These are phyloP conservation scores for Anableps anableps DNA, from an alignment of 2,797 vertebrate genomes.

Conservation along the genomic window DNA sequence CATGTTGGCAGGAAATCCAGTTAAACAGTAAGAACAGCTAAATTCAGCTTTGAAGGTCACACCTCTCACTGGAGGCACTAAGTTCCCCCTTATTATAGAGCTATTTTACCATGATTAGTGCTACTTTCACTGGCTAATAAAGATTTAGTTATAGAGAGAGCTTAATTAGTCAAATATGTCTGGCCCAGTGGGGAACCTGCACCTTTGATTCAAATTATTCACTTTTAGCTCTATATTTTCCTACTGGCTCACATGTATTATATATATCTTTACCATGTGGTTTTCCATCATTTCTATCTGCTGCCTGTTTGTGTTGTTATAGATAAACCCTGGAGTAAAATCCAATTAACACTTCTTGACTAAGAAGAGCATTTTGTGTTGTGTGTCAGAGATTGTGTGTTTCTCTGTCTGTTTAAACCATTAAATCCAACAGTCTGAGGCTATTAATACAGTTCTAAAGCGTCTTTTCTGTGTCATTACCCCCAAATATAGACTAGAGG, in stretches of 20 bases:
- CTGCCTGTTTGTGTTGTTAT: conserved; percentile 25
- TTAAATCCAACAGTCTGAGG: conserved; percentile 42
- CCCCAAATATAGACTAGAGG: conserved; percentile 58
- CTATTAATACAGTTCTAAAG: conserved; percentile 46
- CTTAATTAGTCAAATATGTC: background rate
- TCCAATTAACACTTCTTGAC: conserved; percentile 58
- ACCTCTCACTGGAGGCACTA: background rate
- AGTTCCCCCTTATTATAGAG: background rate
- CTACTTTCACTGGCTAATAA: background rate
- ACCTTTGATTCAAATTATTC: conserved; percentile 8
- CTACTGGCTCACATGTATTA: conserved; percentile 28
- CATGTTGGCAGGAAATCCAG: background rate
- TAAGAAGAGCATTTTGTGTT: conserved; percentile 8
- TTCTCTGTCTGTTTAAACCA: conserved; percentile 38
- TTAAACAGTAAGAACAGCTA: background rate
- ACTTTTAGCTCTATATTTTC: conserved; percentile 15
- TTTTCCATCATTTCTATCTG: conserved; percentile 28
- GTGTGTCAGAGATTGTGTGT: conserved; percentile 8
- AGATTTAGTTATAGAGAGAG: background rate
- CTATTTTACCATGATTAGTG: background rate
- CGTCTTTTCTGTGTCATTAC: conserved; percentile 57
- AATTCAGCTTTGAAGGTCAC: background rate
- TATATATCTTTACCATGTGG: conserved; percentile 10
- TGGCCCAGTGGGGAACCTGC: conserved; percentile 5
- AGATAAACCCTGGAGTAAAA: conserved; percentile 26